Evolutionary conservation across 2,888 invertebrate species (phyloP).

Genomic region (Druceiella hillmani): DNA sequence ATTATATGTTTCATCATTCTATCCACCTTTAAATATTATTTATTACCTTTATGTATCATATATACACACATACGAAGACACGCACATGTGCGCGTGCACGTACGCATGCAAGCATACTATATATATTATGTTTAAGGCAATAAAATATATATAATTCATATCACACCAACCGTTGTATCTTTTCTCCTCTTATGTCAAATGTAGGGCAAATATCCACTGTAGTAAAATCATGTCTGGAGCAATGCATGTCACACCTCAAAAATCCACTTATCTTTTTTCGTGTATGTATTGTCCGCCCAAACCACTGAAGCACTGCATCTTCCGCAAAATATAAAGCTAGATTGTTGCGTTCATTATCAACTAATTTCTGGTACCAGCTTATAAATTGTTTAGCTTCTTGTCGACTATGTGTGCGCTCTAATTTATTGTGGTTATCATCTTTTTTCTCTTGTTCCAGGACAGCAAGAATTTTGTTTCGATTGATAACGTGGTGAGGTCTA

Average conservation of each 20-base stretch:
- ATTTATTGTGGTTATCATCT: too few species aligned
- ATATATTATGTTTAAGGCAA: conserved; percentile 7
- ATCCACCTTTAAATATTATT: too few species aligned
- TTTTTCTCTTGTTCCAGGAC: too few species aligned
- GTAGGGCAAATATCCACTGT: conserved; percentile 41
- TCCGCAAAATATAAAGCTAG: conserved; percentile 46
- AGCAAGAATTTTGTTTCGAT: too few species aligned
- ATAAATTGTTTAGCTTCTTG: conserved; percentile 37
- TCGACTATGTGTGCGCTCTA: too few species aligned
- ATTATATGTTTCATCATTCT: too few species aligned
- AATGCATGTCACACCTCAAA: conserved; percentile 49
- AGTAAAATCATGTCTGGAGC: conserved; percentile 46
- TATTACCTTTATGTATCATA: too few species aligned
- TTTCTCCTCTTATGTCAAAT: conserved; percentile 33
- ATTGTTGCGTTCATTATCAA: conserved; percentile 46
- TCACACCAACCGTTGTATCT: conserved; percentile 30
- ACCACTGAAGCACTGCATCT: conserved; percentile 57
- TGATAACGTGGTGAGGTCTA: too few species aligned
- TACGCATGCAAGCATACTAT: background rate
- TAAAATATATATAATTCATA: conserved; percentile 22
- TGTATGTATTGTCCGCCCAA: conserved; percentile 56
- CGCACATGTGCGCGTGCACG: too few species aligned
- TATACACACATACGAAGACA: too few species aligned
- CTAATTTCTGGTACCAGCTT: conserved; percentile 44
- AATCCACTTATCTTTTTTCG: conserved; percentile 53